Percentiles rank a stretch among this genome's conserved stretches.
phyloP scores from a whole-genome alignment of 2,797 vertebrate genomes.

The Hemibagrus guttatus region DNA sequence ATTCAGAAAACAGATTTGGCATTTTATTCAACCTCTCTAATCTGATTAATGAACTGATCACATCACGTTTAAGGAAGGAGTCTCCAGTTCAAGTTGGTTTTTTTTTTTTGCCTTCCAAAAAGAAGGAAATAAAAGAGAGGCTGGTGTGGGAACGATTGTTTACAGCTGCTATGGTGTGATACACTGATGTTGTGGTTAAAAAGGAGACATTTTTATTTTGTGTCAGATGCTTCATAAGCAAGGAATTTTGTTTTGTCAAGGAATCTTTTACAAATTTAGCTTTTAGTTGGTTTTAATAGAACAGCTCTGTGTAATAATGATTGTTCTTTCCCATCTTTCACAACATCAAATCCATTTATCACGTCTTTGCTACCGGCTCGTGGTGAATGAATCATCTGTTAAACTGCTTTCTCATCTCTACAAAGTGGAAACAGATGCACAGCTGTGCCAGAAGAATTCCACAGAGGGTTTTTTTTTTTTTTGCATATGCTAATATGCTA shows the following conservation, averaged over 20 bases:
- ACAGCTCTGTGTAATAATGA: neutral
- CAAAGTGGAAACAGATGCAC: neutral
- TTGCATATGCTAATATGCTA: neutral
- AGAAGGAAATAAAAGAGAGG: neutral
- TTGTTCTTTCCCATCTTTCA: neutral
- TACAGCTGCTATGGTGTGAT: neutral
- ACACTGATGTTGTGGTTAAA: neutral
- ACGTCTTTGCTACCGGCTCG: neutral
- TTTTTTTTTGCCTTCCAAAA: neutral
- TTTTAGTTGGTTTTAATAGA: neutral
- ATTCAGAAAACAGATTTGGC: no score
- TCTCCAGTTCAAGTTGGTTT: neutral
- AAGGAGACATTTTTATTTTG: no score
- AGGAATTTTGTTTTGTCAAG: neutral
- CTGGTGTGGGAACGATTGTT: neutral
- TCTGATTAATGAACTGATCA: no score
- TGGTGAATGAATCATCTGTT: neutral
- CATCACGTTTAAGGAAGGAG: no score
- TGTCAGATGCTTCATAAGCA: neutral
- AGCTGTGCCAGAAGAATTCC: neutral
- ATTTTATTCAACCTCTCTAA: no score
- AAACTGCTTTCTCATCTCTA: neutral
- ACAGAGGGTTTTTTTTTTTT: neutral
- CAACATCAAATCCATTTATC: neutral
- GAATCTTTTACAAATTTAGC: neutral